Conservation (phyloP, 2,113 vertebrate genomes). For the Tachycineta bicolor region DNA sequence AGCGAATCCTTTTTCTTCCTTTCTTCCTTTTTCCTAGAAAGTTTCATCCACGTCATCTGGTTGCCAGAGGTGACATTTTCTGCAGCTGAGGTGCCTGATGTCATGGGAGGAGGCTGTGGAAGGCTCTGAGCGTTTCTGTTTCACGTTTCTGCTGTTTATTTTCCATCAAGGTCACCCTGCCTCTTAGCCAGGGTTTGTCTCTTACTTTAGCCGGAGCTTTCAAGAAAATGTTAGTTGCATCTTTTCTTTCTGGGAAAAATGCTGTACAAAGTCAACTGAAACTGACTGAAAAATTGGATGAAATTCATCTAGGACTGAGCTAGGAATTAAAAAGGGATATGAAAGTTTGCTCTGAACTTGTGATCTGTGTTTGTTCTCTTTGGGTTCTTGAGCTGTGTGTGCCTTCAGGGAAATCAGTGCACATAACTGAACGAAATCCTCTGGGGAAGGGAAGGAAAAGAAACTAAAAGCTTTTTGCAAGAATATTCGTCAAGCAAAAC, state of each 20-base stretch:
- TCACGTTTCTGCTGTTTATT: not conserved
- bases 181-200: not conserved
- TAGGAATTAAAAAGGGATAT: not conserved
- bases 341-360: not conserved
- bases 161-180: not conserved
- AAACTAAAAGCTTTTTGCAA: not conserved
- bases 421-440: not conserved
- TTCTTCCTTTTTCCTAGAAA: constrained; percentile 1
- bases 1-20: not conserved
- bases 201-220: not conserved
- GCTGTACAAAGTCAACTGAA: not conserved
- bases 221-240: not conserved
- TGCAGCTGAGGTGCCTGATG: not conserved
- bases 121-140: not conserved
- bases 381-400: not conserved
- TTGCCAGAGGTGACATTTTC: constrained; percentile 23
- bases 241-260: not conserved
- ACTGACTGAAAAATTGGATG: not conserved
- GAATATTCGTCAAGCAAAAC: not conserved
- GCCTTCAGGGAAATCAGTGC: not conserved
- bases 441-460: not conserved
- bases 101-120: not conserved
- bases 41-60: not conserved
- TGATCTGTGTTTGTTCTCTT: not conserved
- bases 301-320: not conserved